Evolutionary conservation across 1,140 invertebrate genomes (phyloP), one percentile per base, ranked within the genome.

Genomic region (Sesamia nonagrioides): DNA sequence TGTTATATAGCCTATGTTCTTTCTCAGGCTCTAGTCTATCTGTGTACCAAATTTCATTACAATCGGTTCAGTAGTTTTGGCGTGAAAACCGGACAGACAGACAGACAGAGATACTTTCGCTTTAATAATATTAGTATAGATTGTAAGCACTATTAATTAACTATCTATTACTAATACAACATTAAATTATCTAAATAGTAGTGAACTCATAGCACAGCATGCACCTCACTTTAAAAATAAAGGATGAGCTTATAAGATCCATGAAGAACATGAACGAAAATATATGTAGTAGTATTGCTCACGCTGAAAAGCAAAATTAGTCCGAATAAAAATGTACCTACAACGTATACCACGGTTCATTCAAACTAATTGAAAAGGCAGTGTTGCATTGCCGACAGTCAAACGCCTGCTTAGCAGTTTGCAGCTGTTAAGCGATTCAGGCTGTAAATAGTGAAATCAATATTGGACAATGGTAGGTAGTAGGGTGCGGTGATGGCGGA

Each of bases 371-470:
- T 56, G 63, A 76, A 52, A 63, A 75, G n/a, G 50, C 37, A 35
- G 35, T 58, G 54, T 42, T 58, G n/a, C 15, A 63, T 45, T 17
- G 33, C n/a, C 69, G 42, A 40, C 27, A 56, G 50, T 40, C n/a
- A 56, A 17, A 35, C 33, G 50, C n/a, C 27, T 17, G 69, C 21
- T 73, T 54, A 80, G 77, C 83, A 87, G 77, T 84, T 89, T 85
- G 81, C 87, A 83, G 84, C 84, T 89, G 88, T 87, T 90, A 90
- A 89, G 85, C 88, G 91, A 90, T 89, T 91, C 85, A 87, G 87
- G 80, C 87, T 86, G 90, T 92, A 92, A 91, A 92, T 90, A 92
- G 88, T 92, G 88, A 89, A 94, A 94, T 94, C 91, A 92, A 93
- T 94, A 93, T 90, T 90, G 90, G 87, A 92, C 91, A 89, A 87